phyloP scores from a whole-genome alignment of 2,113 vertebrate species.

The Leptocoma aspasia region DNA sequence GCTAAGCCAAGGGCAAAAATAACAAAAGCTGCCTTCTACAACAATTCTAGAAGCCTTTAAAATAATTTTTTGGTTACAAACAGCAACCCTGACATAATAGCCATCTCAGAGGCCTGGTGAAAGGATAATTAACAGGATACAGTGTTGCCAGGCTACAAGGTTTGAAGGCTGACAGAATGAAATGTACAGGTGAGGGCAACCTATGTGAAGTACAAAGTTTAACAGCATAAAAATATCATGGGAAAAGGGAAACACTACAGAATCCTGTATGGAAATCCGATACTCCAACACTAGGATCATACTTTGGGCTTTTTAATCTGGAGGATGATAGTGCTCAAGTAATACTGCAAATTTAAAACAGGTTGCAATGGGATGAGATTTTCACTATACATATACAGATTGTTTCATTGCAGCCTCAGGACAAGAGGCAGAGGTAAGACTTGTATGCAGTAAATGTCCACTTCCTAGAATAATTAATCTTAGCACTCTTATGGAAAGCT shows the following conservation, averaged over 20 bases:
- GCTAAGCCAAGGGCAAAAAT: neutral
- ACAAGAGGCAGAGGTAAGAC: neutral
- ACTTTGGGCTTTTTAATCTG: neutral
- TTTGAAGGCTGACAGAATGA: neutral
- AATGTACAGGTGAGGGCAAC: neutral
- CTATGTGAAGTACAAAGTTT: neutral
- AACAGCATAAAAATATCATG: neutral
- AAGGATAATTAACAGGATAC: neutral
- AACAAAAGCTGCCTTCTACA: neutral
- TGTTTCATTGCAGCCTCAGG: neutral
- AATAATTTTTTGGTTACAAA: neutral
- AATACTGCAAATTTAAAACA: neutral
- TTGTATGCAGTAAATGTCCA: neutral
- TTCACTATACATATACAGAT: neutral
- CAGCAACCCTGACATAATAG: neutral
- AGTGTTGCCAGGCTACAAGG: neutral
- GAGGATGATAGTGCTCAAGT: neutral
- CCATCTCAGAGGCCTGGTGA: neutral
- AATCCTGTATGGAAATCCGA: neutral
- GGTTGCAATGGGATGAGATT: neutral
- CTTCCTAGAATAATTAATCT: neutral
- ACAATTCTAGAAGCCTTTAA: neutral
- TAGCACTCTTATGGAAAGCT: neutral
- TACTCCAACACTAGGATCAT: too few relatives aligned
- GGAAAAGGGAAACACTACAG: neutral